Conservation (phyloP, 2,113 vertebrate genomes). For the Gadus chalcogrammus region DNA sequence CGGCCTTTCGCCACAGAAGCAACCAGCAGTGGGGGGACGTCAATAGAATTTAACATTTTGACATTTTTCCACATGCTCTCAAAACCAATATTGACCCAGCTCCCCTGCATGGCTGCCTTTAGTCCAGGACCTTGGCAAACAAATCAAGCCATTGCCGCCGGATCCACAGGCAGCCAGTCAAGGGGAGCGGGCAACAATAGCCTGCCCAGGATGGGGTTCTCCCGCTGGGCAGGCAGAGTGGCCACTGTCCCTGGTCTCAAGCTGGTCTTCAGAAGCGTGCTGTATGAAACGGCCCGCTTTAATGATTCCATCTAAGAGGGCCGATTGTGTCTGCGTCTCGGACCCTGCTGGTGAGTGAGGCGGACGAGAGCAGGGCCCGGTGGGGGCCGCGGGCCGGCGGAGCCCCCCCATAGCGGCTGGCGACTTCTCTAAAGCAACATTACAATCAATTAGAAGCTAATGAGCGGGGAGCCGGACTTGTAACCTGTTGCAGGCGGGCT, state of each 20-base stretch:
- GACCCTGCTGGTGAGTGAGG: conserved; percentile 67
- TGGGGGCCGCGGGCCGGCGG: conserved; percentile 60
- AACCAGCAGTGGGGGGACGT: conserved; percentile 72
- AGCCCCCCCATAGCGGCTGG: conserved; percentile 58
- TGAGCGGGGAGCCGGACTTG: conserved; percentile 73
- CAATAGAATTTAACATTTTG: conserved; percentile 77
- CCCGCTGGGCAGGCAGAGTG: conserved; percentile 54
- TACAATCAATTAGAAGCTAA: conserved; percentile 77
- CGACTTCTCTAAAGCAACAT: conserved; percentile 71
- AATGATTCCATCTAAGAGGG: conserved; percentile 64
- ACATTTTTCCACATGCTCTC: conserved; percentile 76
- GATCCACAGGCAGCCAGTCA: conserved; percentile 64
- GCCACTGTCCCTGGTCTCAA: conserved; percentile 67
- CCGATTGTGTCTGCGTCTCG: conserved; percentile 58
- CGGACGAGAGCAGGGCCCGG: conserved; percentile 59
- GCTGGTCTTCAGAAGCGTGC: conserved; percentile 65
- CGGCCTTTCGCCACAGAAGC: conserved; percentile 73
- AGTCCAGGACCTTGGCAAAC: conserved; percentile 74
- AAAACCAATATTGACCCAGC: conserved; percentile 80
- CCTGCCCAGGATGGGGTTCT: conserved; percentile 64
- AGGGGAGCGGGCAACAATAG: conserved; percentile 71
- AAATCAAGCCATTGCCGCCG: conserved; percentile 68
- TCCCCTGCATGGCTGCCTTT: conserved; percentile 73
- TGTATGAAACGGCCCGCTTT: conserved; percentile 64
- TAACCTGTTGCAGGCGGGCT: conserved; percentile 67